Conservation (phyloP, 2,113 vertebrate species). For the Hippocampus mohnikei region DNA sequence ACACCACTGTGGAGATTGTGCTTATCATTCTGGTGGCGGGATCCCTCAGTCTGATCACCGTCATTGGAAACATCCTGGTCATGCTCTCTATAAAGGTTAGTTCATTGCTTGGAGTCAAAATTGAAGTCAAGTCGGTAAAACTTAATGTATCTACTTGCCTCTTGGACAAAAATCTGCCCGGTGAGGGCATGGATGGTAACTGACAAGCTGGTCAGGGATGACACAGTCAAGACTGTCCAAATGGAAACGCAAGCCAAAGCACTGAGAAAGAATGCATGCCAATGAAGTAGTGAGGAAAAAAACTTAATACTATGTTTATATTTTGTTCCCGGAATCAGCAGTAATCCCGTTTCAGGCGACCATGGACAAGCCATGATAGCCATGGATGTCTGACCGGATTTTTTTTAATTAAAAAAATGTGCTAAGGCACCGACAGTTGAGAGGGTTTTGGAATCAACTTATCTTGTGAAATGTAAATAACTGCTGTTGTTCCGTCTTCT, state of each 20-base stretch:
- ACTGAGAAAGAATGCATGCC: neutral
- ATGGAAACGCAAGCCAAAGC: neutral
- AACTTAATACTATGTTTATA: neutral
- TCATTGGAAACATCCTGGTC: slow-evolving; percentile 93
- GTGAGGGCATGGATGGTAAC: neutral
- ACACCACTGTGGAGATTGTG: slow-evolving; percentile 81
- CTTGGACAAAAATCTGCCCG: neutral
- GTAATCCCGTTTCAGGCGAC: too few relatives aligned
- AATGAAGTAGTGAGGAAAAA: neutral
- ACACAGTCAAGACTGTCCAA: neutral
- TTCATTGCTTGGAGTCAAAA: neutral
- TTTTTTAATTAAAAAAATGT: too few relatives aligned
- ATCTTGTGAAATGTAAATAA: neutral
- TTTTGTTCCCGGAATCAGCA: too few relatives aligned
- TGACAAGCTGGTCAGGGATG: neutral
- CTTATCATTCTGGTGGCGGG: slow-evolving; percentile 89
- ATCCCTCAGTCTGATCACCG: slow-evolving; percentile 88
- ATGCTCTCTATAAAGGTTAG: slow-evolving; percentile 97
- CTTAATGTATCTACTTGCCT: neutral
- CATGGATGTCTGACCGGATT: too few relatives aligned
- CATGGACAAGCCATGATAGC: too few relatives aligned
- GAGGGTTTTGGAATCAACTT: too few relatives aligned
- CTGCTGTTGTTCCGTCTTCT: neutral
- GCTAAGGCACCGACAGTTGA: too few relatives aligned
- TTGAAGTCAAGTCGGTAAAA: neutral